phyloP scores from a whole-genome alignment of 2,888 invertebrate genomes.

The Brachypalpus laphriformis region DNA sequence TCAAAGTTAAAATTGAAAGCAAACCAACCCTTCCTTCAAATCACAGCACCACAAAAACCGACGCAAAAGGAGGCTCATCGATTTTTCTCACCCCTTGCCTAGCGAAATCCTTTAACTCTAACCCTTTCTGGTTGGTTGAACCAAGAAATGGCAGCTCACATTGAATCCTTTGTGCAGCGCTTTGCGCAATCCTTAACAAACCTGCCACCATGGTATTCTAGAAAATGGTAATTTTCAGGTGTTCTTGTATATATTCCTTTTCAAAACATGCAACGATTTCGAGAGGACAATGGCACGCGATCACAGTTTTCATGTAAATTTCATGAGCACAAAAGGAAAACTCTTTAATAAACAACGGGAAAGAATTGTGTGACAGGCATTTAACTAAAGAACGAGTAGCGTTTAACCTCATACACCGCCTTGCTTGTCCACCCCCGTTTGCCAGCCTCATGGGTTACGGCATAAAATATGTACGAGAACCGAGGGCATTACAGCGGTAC shows the following conservation, averaged over 20 bases:
- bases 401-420: constrained; percentile 55
- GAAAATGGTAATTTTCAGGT: constrained; percentile 67
- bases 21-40: not conserved
- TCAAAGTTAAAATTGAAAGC: not conserved
- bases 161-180: constrained; percentile 21
- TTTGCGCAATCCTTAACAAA: not conserved
- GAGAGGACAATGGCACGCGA: constrained; percentile 65
- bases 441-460: not conserved
- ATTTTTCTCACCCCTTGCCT: constrained; percentile 20
- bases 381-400: constrained; percentile 62
- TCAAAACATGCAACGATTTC: constrained; percentile 49
- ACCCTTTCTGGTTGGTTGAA: constrained; percentile 36
- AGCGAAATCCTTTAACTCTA: not conserved
- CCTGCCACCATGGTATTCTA: constrained; percentile 3
- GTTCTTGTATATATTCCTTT: constrained; percentile 29
- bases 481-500: constrained; percentile 26
- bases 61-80: not conserved
- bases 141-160: not conserved
- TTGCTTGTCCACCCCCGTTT: constrained; percentile 9
- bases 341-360: constrained; percentile 61
- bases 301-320: constrained; percentile 64
- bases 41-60: not conserved
- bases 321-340: constrained; percentile 44
- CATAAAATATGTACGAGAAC: constrained; percentile 19
- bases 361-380: constrained; percentile 65